Base-by-base conservation (phyloP, 2,888 invertebrate species). In the Euproctis similis region DNA sequence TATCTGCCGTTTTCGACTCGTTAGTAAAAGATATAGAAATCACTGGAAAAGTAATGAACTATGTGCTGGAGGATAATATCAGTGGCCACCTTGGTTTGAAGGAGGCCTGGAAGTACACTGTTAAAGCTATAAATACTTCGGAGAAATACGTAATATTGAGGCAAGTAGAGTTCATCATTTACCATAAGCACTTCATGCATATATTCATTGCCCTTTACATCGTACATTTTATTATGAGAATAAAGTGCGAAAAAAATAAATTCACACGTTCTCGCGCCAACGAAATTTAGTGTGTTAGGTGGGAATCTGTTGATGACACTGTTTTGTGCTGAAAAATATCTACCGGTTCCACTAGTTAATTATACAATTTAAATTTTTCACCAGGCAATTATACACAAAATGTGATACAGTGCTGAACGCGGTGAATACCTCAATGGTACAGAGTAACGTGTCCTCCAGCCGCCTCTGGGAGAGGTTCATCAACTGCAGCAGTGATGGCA, bases 351-450 rank as follows among this genome's bases (percentile, higher is more conserved):
- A n/a, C n/a, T n/a, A n/a, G n/a, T n/a, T n/a, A n/a, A n/a, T n/a
- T n/a, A n/a, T n/a, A n/a, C n/a, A n/a, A 22, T 8, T 10, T 18
- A 21, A 11, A n/a, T 24, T 10, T 21, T 16, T 11, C 12, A 4
- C 2, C 17, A 81, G 82, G 11, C 67, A 59, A 18, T 50, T 77
- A 31, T 64, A 84, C 16, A 39, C 48, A 0, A 81, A 80, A 41
- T 26, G 80, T 0, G 85, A 85, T 41, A 44, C 38, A 7, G 67
- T 82, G 0, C 31, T 85, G 0, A 62, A 68, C 25, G 46, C 68
- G 0, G 43, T 81, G 8, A 40, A 61, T 11, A 61, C 63, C 0
- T 36, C 66, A 0, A 22, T 51, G 0, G 30, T 40, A 0, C 36
- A 55, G 5, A 40, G 45, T 0, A 31, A 42, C 3, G 29, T 58